Conservation (phyloP, 2,113 vertebrate genomes). For the Regulus satrapa region DNA sequence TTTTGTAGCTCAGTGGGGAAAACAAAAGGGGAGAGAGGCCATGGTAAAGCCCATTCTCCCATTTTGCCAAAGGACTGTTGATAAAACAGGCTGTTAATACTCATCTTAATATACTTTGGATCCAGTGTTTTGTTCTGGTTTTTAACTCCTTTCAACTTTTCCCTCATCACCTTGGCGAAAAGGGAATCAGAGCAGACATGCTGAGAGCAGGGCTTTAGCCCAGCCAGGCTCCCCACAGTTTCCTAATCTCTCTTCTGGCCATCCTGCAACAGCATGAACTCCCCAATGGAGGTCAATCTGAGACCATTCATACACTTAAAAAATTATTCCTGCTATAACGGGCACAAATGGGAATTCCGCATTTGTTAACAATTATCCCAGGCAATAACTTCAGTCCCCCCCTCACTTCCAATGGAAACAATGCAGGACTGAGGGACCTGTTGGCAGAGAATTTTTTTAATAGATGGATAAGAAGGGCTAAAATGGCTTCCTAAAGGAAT, state of each 20-base stretch:
- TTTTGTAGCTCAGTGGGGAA: neutral
- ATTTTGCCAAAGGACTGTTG: neutral
- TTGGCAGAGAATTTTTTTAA: neutral
- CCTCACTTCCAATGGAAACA: neutral
- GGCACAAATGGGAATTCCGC: neutral
- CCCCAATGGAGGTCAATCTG: neutral
- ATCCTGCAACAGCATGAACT: neutral
- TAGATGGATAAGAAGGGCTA: neutral
- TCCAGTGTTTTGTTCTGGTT: neutral
- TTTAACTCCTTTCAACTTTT: neutral
- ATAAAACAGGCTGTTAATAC: neutral
- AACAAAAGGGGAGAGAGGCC: neutral
- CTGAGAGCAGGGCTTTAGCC: neutral
- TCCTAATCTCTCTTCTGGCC: neutral
- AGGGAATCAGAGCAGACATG: neutral
- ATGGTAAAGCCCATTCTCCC: neutral
- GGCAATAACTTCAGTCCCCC: neutral
- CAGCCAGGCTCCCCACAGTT: neutral
- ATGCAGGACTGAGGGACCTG: neutral
- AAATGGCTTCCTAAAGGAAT: neutral
- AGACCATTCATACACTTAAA: neutral
- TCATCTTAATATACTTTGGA: neutral
- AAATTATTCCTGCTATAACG: neutral
- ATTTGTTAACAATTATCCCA: conserved; percentile 32
- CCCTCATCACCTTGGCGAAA: neutral